A percentile compares a stretch with the other conserved stretches of the same genome.
These are phyloP conservation scores for Botia almorhae DNA, from an alignment of 2,797 vertebrate genomes.

Conservation along the genomic window DNA sequence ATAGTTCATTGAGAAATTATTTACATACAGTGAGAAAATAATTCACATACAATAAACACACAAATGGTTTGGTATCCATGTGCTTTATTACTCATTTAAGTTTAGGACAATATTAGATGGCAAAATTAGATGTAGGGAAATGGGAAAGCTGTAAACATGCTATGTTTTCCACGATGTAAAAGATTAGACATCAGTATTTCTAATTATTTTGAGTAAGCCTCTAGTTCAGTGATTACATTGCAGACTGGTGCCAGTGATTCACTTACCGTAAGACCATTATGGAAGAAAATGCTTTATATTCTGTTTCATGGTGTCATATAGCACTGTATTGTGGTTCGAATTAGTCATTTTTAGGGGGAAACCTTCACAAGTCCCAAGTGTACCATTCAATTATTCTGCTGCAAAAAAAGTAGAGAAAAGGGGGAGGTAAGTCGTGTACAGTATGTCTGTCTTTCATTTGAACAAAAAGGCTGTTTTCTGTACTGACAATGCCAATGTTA, in stretches of 20 bases:
- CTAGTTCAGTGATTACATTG: conserved; percentile 23
- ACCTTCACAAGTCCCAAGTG: conserved; percentile 1
- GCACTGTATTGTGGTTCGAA: conserved; percentile 21
- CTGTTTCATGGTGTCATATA: conserved; percentile 8
- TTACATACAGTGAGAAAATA: too few relatives aligned
- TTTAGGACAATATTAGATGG: background rate
- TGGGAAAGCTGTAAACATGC: background rate
- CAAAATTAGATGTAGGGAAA: conserved; percentile 3
- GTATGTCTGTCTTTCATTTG: background rate
- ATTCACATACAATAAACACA: too few relatives aligned
- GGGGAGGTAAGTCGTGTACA: background rate
- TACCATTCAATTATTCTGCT: conserved; percentile 3
- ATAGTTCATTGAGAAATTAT: background rate
- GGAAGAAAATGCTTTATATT: background rate
- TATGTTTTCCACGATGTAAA: conserved; percentile 1
- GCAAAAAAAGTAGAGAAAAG: background rate
- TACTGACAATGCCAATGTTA: background rate
- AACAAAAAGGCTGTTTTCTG: conserved; percentile 4
- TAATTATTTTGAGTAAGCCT: background rate
- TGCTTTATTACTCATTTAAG: background rate
- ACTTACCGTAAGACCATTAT: conserved; percentile 3
- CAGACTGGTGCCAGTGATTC: conserved; percentile 30
- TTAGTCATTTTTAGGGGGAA: conserved; percentile 28
- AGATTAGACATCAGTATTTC: background rate
- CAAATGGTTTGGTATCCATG: background rate